These are phyloP conservation scores for Clamator glandarius DNA, from an alignment of 2,797 vertebrate genomes.

Conservation along the genomic window DNA sequence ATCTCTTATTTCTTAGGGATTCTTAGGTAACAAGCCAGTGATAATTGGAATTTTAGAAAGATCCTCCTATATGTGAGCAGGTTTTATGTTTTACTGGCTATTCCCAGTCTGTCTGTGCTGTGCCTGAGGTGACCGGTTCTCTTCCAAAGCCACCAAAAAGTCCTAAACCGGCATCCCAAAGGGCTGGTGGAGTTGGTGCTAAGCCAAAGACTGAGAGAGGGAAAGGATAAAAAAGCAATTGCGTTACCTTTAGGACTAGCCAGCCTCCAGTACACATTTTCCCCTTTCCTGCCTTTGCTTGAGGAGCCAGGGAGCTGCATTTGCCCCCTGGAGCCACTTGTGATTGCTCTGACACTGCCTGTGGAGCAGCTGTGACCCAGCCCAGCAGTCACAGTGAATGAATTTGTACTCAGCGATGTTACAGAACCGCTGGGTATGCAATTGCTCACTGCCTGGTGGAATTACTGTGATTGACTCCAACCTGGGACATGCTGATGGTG, in stretches of 20 bases:
- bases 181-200: neutral
- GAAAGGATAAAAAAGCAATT: neutral
- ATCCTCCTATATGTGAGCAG: conserved; percentile 11
- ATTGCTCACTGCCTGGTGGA: neutral
- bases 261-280: neutral
- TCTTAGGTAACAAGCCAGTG: conserved; percentile 48
- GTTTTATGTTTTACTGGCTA: conserved; percentile 35
- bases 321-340: neutral
- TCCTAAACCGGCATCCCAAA: neutral
- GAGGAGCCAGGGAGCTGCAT: neutral
- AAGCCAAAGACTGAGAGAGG: neutral
- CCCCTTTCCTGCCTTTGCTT: neutral
- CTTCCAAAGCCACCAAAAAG: neutral
- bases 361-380: neutral
- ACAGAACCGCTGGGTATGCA: neutral
- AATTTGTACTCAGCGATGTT: neutral
- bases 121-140: neutral
- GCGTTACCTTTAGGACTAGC: neutral
- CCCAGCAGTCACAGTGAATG: rapidly evolving
- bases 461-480: neutral
- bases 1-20: conserved; percentile 49
- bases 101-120: neutral
- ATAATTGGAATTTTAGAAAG: conserved; percentile 51
- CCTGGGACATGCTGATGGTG: rapidly evolving
- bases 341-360: neutral